Evolutionary conservation across 2,797 vertebrate species (phyloP), one percentile per base, ranked within the genome.

Genomic region (Lerista edwardsae): DNA sequence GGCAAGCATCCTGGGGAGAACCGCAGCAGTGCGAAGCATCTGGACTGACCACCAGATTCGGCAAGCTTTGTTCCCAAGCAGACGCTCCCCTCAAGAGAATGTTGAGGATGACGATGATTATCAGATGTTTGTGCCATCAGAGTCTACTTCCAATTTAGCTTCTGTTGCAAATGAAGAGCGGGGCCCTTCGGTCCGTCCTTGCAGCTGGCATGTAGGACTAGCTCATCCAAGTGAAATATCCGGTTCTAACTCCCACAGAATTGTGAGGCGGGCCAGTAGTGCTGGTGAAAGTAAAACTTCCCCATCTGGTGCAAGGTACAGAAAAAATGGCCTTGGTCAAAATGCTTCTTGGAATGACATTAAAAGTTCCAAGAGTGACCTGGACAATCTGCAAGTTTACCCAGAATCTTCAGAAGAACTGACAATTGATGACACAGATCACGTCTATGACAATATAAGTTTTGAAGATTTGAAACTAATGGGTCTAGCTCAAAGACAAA

Each of bases 381-480:
- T 94, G 1, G 96, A 94, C 71, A 97, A 95, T 75, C 96, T 96
- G 15, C 92, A 96, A 69, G 96, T 94, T 0, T 97, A 96, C 71
- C 98, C 97, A 0, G 98, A 97, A 41, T 98, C 97, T 41, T 96
- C 97, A 0, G 98, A 98, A 84, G 98, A 99, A 93, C 89, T 99
- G 83, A 98, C 97, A 0, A 88, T 98, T 0, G 98, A 99, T 41
- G 98, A 98, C 57, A 96, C 98, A 59, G 97, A 99, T 90, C 98
- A 99, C 19, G 97, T 99, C 77, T 99, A 99, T 89, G 98, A 99
- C 91, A 99, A 99, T 89, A 98, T 99, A 89, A 99, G 98, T 94
- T 99, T 97, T 0, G 98, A 99, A 91, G 98, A 99, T 94, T 95
- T 99, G 23, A 99, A 98, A 93, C 96, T 95, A 75, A 98, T 99